A percentile compares a stretch with the other conserved stretches of the same genome.
These are phyloP conservation scores for Euphydryas editha DNA, from an alignment of 2,888 invertebrate species.

Conservation along the genomic window DNA sequence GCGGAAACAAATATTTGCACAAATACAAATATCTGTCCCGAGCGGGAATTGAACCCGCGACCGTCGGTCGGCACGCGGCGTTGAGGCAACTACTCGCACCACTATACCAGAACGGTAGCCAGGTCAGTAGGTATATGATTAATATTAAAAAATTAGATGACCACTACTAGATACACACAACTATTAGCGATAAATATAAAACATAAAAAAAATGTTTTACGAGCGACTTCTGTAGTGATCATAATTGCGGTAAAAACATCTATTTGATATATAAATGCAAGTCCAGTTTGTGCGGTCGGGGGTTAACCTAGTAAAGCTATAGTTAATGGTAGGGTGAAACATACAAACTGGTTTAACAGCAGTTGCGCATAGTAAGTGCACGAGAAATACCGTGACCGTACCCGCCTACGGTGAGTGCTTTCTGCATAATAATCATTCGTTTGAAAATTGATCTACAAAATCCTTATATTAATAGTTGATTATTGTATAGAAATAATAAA, in stretches of 20 bases:
- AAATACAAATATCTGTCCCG: too few relatives aligned
- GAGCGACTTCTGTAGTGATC: neutral
- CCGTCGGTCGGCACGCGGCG: too few relatives aligned
- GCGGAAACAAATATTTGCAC: too few relatives aligned
- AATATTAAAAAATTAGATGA: too few relatives aligned
- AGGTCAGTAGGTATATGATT: too few relatives aligned
- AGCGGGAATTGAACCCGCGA: too few relatives aligned
- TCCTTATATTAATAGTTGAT: neutral
- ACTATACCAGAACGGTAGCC: too few relatives aligned
- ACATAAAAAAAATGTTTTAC: neutral
- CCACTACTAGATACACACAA: too few relatives aligned
- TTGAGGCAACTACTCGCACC: too few relatives aligned
- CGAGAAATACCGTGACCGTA: conserved; percentile 68
- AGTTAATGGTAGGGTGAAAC: conserved; percentile 62
- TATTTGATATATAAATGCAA: conserved; percentile 56
- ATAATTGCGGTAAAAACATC: neutral
- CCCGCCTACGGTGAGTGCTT: conserved; percentile 39
- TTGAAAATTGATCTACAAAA: neutral
- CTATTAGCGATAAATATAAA: too few relatives aligned
- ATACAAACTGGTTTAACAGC: conserved; percentile 60
- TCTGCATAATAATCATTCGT: conserved; percentile 10
- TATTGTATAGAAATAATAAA: neutral
- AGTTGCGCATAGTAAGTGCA: conserved; percentile 66
- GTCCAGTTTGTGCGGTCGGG: conserved; percentile 53
- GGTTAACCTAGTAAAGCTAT: conserved; percentile 34